Base-by-base conservation (phyloP, 2,888 invertebrate genomes). In the Isoperla grammatica region DNA sequence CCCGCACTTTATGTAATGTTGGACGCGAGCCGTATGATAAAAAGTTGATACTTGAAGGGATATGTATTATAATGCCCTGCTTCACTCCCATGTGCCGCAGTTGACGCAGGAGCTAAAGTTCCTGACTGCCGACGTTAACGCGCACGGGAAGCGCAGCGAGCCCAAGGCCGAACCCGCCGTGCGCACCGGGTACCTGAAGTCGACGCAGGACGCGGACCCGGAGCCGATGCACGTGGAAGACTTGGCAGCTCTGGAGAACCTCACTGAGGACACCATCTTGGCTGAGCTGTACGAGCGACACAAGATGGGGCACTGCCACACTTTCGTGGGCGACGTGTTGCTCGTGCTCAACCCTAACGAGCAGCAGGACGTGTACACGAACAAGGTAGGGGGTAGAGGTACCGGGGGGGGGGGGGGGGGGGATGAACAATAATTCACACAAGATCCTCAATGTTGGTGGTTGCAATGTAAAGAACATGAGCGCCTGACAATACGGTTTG, bases 171-270 rank as follows among this genome's bases (percentile, higher is more conserved):
- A 62, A 42, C 49, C 57, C 48, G 39, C 48, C 13, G 57, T 65
- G 19, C 58, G 61, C 13, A 59, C 54, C 35, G 61, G 58, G 19
- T 56, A 56, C 53, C 56, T 63, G 23, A 49, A 61, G 43, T 20
- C 54, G n/a, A 56, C 54, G 53, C 53, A 59, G 54, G 69, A 69
- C 2, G 73, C 75, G 19, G 79, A 81, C 60, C 80, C 85, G 6
- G 86, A 90, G 69, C 79, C 80, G 1, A 87, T 93, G 86, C 82
- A 84, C 69, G 84, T 86, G 1, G 93, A 93, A 76, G 92, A 93
- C 76, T 76, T 93, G 63, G 90, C 91, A 0, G 87, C 88, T 2
- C 73, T 93, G 49, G 88, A 89, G 63, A 76, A 78, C 60, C 76
- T 90, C 3, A 82, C 81, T n/a, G 91, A 92, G 71, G 87, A 88